Conservation (phyloP, 2,888 invertebrate genomes). For the Drosophila mulleri region DNA sequence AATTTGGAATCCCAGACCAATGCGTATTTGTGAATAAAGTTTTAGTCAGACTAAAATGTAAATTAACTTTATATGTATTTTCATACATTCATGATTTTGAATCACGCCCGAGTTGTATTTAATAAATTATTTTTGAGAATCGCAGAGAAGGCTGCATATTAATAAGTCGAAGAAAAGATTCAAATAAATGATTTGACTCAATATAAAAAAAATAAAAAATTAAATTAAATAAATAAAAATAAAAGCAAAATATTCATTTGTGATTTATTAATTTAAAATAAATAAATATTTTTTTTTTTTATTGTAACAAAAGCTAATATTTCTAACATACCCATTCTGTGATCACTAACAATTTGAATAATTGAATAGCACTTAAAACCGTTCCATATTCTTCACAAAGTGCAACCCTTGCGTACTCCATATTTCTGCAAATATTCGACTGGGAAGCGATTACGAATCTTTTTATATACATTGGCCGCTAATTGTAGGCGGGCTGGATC, state of each 20-base stretch:
- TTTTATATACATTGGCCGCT: neutral
- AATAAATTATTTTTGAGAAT: too few species aligned
- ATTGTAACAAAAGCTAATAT: neutral
- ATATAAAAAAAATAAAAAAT: too few species aligned
- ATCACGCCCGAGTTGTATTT: too few species aligned
- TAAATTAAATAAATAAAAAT: too few species aligned
- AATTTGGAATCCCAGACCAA: neutral
- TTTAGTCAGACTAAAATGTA: neutral
- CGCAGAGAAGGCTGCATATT: neutral
- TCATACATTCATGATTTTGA: too few species aligned
- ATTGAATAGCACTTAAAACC: too few species aligned
- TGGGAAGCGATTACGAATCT: neutral
- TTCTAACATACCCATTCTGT: neutral
- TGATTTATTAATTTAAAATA: neutral
- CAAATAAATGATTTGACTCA: too few species aligned
- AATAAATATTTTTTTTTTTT: neutral
- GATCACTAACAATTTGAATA: neutral
- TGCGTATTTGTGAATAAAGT: neutral
- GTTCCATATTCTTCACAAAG: neutral
- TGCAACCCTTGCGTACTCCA: neutral
- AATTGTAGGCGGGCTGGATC: neutral
- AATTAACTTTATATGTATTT: neutral
- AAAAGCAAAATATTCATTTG: too few species aligned
- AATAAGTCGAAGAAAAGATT: too few species aligned
- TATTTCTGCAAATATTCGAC: neutral